Conservation (phyloP, 2,797 vertebrate genomes). For the Odontamblyopus lacepedii region DNA sequence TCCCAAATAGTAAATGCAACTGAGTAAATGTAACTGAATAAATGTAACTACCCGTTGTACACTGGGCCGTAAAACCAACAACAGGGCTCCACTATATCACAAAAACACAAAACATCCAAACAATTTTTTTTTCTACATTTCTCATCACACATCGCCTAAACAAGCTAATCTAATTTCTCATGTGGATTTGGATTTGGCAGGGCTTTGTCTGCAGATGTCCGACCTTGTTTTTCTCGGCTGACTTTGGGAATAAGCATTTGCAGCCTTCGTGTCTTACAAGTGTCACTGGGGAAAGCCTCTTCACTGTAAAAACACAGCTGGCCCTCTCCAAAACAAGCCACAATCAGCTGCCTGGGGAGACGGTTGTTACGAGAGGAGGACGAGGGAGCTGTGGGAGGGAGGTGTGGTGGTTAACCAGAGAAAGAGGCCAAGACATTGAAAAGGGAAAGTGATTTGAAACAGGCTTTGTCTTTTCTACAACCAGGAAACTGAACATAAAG, state of each 20-base stretch:
- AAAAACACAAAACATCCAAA: neutral
- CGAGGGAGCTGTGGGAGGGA: constrained; percentile 16
- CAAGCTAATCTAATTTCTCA: neutral
- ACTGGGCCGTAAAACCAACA: neutral
- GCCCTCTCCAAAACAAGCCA: constrained; percentile 18
- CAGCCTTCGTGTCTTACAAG: neutral
- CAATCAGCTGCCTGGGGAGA: constrained; percentile 42
- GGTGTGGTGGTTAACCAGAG: neutral
- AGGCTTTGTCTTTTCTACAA: constrained; percentile 6
- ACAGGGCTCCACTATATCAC: neutral
- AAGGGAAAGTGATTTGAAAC: neutral
- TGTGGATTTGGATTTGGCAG: neutral
- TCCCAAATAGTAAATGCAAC: too few relatives aligned
- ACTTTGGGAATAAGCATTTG: constrained; percentile 9
- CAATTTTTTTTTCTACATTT: neutral
- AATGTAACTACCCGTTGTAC: neutral
- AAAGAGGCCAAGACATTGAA: neutral
- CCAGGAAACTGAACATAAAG: neutral
- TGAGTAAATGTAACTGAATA: too few relatives aligned
- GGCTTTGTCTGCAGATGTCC: neutral
- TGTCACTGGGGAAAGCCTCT: constrained; percentile 33
- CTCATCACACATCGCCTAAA: neutral
- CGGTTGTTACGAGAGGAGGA: constrained; percentile 23
- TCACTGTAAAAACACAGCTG: constrained; percentile 41
- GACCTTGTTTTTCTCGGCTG: constrained; percentile 22